Base-by-base conservation (phyloP, 2,113 vertebrate species). In the Campylomormyrus tamandua region DNA sequence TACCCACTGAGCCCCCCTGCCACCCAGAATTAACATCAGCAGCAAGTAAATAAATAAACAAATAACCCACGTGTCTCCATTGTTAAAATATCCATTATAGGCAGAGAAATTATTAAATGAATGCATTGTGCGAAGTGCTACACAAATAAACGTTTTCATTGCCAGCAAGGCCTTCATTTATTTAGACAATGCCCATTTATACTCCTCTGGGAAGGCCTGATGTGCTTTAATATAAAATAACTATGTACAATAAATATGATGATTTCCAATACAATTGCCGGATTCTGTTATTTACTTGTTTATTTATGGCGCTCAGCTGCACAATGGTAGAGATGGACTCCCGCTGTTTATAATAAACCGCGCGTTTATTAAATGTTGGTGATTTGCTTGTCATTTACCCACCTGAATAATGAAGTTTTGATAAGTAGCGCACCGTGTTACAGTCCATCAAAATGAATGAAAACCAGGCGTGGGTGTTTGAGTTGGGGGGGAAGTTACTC, bases 381-480 rank as follows among this genome's bases (percentile, higher is more conserved):
- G 48, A 17, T 52, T 49, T 35, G 48, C 27, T 50, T 89, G 88
- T 89, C 66, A 89, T 70, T 4, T 88, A 39, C 56, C 45, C 48
- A 50, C 21, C 42, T 45, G 74, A 80, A 50, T 49, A 35, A 83
- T 83, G 19, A 39, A 39, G 74, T 31, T 83, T 53, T 80, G 27
- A 56, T 83, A 56, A 45, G 31, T 27, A n/a, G 31, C 7, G 2
- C 35, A 42, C 35, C 35, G 3, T 46, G 88, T 27, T 35, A 52
- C 49, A 45, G 80, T 89, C 74, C 21, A 83, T 56, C 88, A 89
- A 39, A 89, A 27, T 89, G 27, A 83, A 50, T 13, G 49, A 89
- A 53, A 50, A 50, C 74, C 88, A 77, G 45, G 49, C 2, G 1
- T 11, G 6, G 52, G 83, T 70, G 62, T 31, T 70, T 31, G 62